Base-by-base conservation (phyloP, 1,140 invertebrate genomes). In the Drosophila trapezifrons region DNA sequence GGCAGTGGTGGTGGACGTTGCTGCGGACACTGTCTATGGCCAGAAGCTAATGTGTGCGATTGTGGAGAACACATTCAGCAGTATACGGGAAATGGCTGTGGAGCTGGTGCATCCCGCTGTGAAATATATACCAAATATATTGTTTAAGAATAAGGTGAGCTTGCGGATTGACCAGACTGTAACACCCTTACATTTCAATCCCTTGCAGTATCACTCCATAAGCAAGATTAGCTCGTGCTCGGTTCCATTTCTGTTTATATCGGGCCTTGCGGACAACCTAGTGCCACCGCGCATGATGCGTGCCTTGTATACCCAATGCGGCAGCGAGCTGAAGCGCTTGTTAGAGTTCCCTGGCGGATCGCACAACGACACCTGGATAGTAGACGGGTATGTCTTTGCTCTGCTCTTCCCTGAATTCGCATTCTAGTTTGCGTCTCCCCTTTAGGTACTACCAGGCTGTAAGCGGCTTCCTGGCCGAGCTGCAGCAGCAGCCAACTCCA, bases 21-120 rank as follows among this genome's bases (percentile, higher is more conserved):
- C 96, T 15, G 94, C 95, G 47, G 94, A 95, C 69, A 92, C 94
- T 47, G 94, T 96, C 69, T 96, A 96, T 91, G 92, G 93, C 42
- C 94, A 94, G 90, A 96, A 95, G 93, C 95, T 98, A 64, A 96
- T 96, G 94, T 97, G 96, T 80, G 92, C 98, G 71, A 95, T 99
- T 76, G 93, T 99, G 29, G 98, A 99, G 93, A 99, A 99, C 91
- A 98, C 98, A 42, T 99, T 99, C 90, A 98, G 97, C 9, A 97
- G 96, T 90, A 97, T 99, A 92, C 97, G 97, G 27, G 97, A 98
- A 75, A 98, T 98, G 95, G 97, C 97, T n/a, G 93, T 94, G 79
- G 94, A 96, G 51, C 92, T 96, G 65, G 93, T 96, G 37, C 94
- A 95, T 83, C 95, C 93, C 91, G 93, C 95, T 82, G 91, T 97